Evolutionary conservation across 2,113 vertebrate genomes (phyloP).

Genomic region (Eleginops maclovinus): DNA sequence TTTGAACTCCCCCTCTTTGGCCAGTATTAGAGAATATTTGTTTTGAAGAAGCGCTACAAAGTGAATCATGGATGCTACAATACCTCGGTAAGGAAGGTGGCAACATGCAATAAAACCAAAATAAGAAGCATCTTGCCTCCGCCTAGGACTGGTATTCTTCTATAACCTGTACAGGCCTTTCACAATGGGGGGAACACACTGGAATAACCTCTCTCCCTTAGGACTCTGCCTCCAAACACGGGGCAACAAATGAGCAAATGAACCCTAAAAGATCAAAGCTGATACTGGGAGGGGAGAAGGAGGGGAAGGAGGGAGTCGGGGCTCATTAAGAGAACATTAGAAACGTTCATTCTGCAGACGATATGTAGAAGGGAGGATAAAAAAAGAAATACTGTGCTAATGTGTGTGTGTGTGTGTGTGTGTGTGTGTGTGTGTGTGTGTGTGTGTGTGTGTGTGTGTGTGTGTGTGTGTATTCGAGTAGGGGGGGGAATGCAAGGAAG

Average conservation of each 20-base stretch:
- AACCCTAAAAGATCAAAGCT: constrained; percentile 62
- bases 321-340: constrained; percentile 75
- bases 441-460: constrained; percentile 3
- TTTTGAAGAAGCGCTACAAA: too few relatives aligned
- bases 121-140: background rate
- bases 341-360: constrained; percentile 58
- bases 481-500: constrained; percentile 48
- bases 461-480: constrained; percentile 9
- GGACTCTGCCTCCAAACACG: constrained; percentile 32
- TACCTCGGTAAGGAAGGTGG: too few relatives aligned
- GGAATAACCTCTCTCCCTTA: constrained; percentile 24
- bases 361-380: constrained; percentile 39
- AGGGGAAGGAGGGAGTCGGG: background rate
- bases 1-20: too few relatives aligned
- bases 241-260: constrained; percentile 66
- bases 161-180: too few relatives aligned
- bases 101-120: too few relatives aligned
- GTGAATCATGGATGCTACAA: too few relatives aligned
- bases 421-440: constrained; percentile 3
- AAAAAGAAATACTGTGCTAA: constrained; percentile 2
- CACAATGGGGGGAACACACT: too few relatives aligned
- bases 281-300: constrained; percentile 38
- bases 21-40: too few relatives aligned
- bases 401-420: constrained; percentile 9
- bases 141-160: too few relatives aligned